Evolutionary conservation across 64 coral and sea anemone species (phyloP), one percentile per base, ranked within the genome.

Genomic region (Platygyra sinensis): DNA sequence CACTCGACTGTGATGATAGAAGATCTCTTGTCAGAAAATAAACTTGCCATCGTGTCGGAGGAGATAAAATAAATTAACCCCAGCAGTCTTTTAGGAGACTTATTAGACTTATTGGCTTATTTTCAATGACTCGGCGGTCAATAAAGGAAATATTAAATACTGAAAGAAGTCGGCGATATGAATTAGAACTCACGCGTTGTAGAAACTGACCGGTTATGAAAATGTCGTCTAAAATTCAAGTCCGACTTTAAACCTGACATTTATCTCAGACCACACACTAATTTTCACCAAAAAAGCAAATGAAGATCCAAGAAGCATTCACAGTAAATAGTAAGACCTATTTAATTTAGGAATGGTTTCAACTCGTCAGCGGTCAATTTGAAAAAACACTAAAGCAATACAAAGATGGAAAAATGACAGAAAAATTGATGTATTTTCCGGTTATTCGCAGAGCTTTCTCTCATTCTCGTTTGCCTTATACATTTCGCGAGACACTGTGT

Each of bases 21-120:
- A 55, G 55, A 2, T 52, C 8, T 52, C 8, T 19, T 65, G 18
- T 24, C 19, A 27, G 25, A 79, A 3, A 4, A 24, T 54, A 55
- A 79, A 28, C 51, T 13, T 27, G 38, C 51, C 22, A 57, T 14
- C 10, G 2, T 67, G 38, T 72, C 10, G 20, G 38, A 67, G 15
- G 63, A 38, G 42, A 49, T 85, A 85, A 49, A 71, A 85, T 50
- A 10, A 9, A 72, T 39, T 42, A n/a, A 50, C 39, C 33, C 80
- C 24, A 4, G 12, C 79, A 1, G 25, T 19, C 55, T 81, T 81
- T 81, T 33, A 62, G 52, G 2, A 57, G 54, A 57, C 54, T 57
- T 57, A 57, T 57, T 57, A 10, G 62, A 28, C 2, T 72, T 51
- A 85, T 85, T 85, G 63, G 62, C 36, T 85, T 39, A 85, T 28